Evolutionary conservation across 2,888 invertebrate genomes (phyloP), one percentile per base, ranked within the genome.

Genomic region (Belgica antarctica): DNA sequence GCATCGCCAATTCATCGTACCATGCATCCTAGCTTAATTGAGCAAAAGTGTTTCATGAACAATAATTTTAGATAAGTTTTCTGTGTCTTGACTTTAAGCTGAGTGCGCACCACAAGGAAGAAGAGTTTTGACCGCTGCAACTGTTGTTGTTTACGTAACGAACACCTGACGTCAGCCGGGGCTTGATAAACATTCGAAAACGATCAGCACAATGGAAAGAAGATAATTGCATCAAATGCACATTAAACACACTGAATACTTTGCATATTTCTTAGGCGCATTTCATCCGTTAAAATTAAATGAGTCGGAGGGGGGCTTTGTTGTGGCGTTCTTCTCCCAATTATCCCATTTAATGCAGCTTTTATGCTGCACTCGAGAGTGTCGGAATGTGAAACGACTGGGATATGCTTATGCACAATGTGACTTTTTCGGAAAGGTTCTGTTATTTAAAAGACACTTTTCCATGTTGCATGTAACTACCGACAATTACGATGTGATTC

Each of bases 241-340:
- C 63, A 63, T 63, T 63, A 63, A 63, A 36, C 63, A 63, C 41
- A 41, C 63, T 63, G 63, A 63, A 63, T 63, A 41, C 41, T 63
- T 63, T 63, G 63, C 63, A 41, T 63, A 62, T 28, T 28, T 61
- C 24, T 62, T 36, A 41, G 41, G 63, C 41, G 63, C 63, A 63
- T 63, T 63, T 63, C 63, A 63, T 63, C 63, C 63, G 63, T 19
- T 63, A 63, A 63, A 63, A 63, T 63, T 63, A 63, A 63, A 63
- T 63, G 63, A 63, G 28, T 63, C 28, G 10, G 34, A 22, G n/a
- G n/a, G n/a, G n/a, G n/a, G n/a, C n/a, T n/a, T n/a, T n/a, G n/a
- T n/a, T n/a, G n/a, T n/a, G n/a, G n/a, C n/a, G 41, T 41, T 41
- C 15, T 41, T 31, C 31, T n/a, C 31, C 41, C 41, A 41, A n/a